These are phyloP conservation scores for Crotalus horridus DNA, from an alignment of 2,113 vertebrate species.

Conservation along the genomic window DNA sequence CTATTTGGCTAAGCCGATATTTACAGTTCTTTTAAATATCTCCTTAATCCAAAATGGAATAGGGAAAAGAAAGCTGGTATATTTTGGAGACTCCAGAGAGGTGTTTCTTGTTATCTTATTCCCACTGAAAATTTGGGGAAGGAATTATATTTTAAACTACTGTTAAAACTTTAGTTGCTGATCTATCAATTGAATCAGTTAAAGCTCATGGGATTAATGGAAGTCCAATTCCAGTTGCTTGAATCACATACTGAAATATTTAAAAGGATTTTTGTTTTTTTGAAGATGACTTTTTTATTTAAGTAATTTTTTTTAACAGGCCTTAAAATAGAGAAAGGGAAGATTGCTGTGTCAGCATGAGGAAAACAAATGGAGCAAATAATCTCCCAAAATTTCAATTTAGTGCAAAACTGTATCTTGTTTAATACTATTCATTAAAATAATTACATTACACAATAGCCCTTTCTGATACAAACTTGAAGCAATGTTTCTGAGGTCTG, in stretches of 20 bases:
- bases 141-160: not conserved
- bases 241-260: conserved; percentile 65
- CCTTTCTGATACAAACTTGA: not conserved
- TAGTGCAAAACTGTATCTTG: not conserved
- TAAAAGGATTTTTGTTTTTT: conserved; percentile 63
- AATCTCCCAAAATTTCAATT: conserved; percentile 47
- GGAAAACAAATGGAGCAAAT: conserved; percentile 62
- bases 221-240: conserved; percentile 34
- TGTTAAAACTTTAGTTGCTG: not conserved
- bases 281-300: conserved; percentile 63
- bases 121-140: not conserved
- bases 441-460: conserved; percentile 16
- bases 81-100: not conserved
- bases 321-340: conserved; percentile 64
- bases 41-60: not conserved
- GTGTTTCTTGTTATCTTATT: not conserved
- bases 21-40: not conserved
- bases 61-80: not conserved
- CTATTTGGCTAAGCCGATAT: not conserved
- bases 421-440: not conserved
- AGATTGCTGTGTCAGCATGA: conserved; percentile 66
- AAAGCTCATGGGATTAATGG: not conserved
- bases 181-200: not conserved
- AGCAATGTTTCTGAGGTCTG: not conserved
- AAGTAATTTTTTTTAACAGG: conserved; percentile 61